Conservation (phyloP, 2,888 invertebrate species). For the Philopedon plagiatum region DNA sequence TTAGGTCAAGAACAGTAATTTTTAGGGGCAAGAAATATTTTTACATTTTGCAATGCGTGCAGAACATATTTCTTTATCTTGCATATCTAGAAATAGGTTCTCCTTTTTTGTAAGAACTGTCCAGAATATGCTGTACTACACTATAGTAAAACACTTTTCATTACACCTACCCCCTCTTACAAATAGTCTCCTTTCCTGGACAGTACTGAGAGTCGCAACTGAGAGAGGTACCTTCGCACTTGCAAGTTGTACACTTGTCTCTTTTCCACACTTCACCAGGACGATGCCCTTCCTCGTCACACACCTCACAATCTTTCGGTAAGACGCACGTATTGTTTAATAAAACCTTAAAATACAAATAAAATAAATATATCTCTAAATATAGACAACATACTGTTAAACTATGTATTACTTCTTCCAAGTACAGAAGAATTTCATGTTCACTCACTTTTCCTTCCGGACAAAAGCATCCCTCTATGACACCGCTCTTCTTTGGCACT, state of each 20-base stretch:
- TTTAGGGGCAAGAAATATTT: neutral
- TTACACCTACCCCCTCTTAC: conserved; percentile 74
- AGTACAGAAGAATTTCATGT: neutral
- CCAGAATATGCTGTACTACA: too few species aligned
- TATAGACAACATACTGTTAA: neutral
- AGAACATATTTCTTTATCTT: too few species aligned
- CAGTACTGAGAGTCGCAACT: conserved; percentile 77
- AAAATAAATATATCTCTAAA: neutral
- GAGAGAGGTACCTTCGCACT: conserved; percentile 76
- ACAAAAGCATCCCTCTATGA: conserved; percentile 89
- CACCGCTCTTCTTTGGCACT: conserved; percentile 35
- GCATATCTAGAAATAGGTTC: too few species aligned
- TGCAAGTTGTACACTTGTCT: conserved; percentile 82
- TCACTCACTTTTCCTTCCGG: conserved; percentile 76
- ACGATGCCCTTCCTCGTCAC: conserved; percentile 81
- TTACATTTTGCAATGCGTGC: neutral
- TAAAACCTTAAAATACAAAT: conserved; percentile 44
- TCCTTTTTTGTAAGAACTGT: too few species aligned
- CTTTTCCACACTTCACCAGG: conserved; percentile 79
- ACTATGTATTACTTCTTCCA: neutral
- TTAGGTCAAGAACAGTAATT: neutral
- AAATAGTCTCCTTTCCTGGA: conserved; percentile 72
- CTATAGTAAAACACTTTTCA: too few species aligned
- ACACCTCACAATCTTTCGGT: conserved; percentile 78
- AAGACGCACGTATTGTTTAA: conserved; percentile 80